Evolutionary conservation across 2,113 vertebrate species (phyloP), one percentile per base, ranked within the genome.

Genomic region (Sturnira hondurensis): DNA sequence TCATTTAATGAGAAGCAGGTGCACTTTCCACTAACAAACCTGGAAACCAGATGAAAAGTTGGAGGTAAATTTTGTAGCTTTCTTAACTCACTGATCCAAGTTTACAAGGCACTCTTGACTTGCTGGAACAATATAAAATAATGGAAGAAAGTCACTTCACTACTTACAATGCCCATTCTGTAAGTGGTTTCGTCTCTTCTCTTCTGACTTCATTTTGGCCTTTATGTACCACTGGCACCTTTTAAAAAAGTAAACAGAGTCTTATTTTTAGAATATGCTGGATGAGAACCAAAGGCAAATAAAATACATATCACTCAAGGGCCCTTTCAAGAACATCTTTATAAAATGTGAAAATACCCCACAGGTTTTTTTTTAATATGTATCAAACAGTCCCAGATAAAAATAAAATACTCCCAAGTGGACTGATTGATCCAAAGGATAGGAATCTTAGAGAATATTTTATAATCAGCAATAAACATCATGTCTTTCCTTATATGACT

Each of bases 201-300:
- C 99, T 97, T 99, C 99, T 86, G 99, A 99, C 98, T 99, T 99
- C 99, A 99, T 99, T 98, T 99, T 99, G 94, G 99, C 99, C 97
- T 99, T 99, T 97, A 99, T 99, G 97, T 99, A 99, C 97, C 99
- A 99, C 43, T 99, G 99, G 98, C 99, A 99, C 97, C 99, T 99
- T 98, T 97, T 5, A 96, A 98, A 50, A 98, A 96, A 43, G 58
- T 14, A 97, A 94, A 91, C 0, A 94, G 95, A 24, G 13, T 93
- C 86, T 94, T 89, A 86, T 43, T 96, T 97, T 86, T 61, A 88
- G 71, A 89, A 91, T 89, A 70, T 76, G 41, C 31, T 73, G 67
- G 33, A 78, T 47, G 78, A 36, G 20, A 70, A 70, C 2, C 4
- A 85, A 85, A 78, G 92, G 2, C 9, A 85, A 63, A 73, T 58